Evolutionary conservation across 53 echinoderm and acorn worm species (phyloP).

Genomic region (Temnopleurus reevesii): DNA sequence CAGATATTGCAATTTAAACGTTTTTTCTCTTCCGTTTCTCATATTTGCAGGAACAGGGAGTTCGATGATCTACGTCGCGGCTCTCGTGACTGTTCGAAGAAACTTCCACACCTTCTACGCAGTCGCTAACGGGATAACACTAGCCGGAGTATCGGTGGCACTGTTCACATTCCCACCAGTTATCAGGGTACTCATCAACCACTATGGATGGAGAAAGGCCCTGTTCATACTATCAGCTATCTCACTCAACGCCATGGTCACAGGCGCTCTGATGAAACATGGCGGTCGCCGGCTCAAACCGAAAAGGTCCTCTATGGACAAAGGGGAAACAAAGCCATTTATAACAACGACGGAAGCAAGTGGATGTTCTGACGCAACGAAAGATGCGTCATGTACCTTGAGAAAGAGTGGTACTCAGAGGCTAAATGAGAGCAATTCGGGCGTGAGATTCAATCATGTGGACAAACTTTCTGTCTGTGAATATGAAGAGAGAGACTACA

Average conservation of each 20-base stretch:
- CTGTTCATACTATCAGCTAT: constrained; percentile 34
- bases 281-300: background rate
- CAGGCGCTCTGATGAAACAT: constrained; percentile 36
- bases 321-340: background rate
- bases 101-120: constrained; percentile 40
- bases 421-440: background rate
- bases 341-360: background rate
- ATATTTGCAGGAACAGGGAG: constrained; percentile 22
- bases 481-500: background rate
- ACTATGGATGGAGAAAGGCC: constrained; percentile 43
- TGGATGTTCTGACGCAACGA: background rate
- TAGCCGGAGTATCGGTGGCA: constrained; percentile 43
- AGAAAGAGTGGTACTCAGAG: background rate
- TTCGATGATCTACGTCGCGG: constrained; percentile 48
- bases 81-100: constrained; percentile 46
- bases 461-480: background rate
- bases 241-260: constrained; percentile 44
- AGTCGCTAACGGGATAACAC: constrained; percentile 38
- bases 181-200: constrained; percentile 33
- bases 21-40: background rate
- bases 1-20: too few relatives aligned
- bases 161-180: constrained; percentile 49
- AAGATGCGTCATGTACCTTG: background rate
- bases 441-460: background rate
- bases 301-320: background rate